Evolutionary conservation across 2,888 invertebrate genomes (phyloP).

Genomic region (Drosophila multiciliata): DNA sequence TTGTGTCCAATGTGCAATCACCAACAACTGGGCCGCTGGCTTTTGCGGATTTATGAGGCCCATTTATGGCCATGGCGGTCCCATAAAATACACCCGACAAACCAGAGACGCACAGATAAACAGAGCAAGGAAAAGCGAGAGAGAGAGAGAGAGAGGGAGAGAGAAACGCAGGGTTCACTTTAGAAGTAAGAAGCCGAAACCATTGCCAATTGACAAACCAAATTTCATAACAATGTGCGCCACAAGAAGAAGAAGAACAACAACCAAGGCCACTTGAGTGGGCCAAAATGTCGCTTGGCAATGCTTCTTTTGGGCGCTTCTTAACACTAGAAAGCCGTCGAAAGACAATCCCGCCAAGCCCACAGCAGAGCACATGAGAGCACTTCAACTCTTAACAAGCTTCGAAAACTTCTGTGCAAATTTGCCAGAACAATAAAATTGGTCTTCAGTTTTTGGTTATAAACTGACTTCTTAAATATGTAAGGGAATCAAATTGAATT

Average conservation of each 20-base stretch:
- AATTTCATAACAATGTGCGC: slow-evolving; percentile 51
- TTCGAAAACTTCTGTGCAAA: background rate
- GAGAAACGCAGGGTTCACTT: background rate
- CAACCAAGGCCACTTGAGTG: slow-evolving; percentile 29
- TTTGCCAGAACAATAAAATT: slow-evolving; percentile 11
- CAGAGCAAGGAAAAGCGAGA: background rate
- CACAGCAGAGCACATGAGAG: background rate
- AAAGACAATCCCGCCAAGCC: background rate
- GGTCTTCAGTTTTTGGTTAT: background rate
- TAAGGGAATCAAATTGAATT: background rate
- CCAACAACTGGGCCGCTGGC: slow-evolving; percentile 52
- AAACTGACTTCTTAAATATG: slow-evolving; percentile 2
- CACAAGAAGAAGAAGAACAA: background rate
- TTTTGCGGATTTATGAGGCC: slow-evolving; percentile 52
- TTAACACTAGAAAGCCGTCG: slow-evolving; percentile 34
- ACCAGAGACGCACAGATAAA: background rate
- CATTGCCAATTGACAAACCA: slow-evolving; percentile 60
- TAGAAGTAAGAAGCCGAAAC: slow-evolving; percentile 13
- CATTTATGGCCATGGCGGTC: slow-evolving; percentile 57
- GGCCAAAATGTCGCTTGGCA: slow-evolving; percentile 25
- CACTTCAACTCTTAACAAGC: slow-evolving; percentile 20
- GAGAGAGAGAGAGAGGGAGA: background rate
- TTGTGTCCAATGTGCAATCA: slow-evolving; percentile 65
- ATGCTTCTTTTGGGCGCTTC: slow-evolving; percentile 4
- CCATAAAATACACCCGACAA: slow-evolving; percentile 30